Evolutionary conservation across 1,140 invertebrate genomes (phyloP).

Genomic region (Bombus fervidus): DNA sequence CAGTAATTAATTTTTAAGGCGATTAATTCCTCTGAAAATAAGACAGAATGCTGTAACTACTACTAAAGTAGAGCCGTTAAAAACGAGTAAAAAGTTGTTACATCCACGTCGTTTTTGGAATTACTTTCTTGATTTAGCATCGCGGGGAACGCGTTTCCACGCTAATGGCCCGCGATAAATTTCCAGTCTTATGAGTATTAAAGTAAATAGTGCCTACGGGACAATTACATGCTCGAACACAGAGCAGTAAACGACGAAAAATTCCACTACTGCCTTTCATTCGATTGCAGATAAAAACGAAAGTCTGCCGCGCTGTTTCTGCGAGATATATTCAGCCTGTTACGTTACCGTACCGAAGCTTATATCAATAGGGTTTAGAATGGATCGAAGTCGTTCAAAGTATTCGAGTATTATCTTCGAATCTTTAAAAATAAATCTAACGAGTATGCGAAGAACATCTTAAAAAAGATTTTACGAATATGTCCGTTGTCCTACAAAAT

Average conservation of each 20-base stretch:
- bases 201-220: not conserved
- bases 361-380: not conserved
- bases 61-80: not conserved
- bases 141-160: not conserved
- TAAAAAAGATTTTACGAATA: too few species aligned
- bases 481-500: too few species aligned
- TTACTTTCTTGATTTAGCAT: slow-evolving; percentile 50
- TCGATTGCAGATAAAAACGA: slow-evolving; percentile 15
- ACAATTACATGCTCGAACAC: not conserved
- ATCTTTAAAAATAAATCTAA: not conserved
- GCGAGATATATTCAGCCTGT: not conserved
- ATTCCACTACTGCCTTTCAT: not conserved
- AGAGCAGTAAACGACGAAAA: not conserved
- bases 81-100: not conserved
- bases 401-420: too few species aligned
- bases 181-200: slow-evolving; percentile 36
- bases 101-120: not conserved
- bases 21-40: not conserved
- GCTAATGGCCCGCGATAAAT: slow-evolving; percentile 55
- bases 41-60: too few species aligned
- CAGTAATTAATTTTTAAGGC: not conserved
- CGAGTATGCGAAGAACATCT: not conserved
- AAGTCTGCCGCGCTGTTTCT: too few species aligned
- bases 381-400: not conserved
- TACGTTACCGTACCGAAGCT: not conserved